Evolutionary conservation across 2,113 vertebrate species (phyloP), one percentile per base, ranked within the genome.

Genomic region (Myiozetetes cayanensis): DNA sequence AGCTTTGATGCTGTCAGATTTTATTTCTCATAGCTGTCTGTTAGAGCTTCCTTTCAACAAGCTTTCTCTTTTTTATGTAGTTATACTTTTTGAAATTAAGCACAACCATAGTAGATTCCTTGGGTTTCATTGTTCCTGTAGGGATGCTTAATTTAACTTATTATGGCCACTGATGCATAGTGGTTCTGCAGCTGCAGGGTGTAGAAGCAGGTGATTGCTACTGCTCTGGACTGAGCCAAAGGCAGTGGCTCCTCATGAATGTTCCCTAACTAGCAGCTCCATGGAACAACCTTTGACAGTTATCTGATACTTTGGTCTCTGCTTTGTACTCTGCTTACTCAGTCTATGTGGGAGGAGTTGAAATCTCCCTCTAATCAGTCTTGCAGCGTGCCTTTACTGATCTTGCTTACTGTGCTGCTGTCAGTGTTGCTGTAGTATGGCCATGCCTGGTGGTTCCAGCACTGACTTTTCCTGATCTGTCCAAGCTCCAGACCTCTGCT

Each of bases 1-100:
- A 67, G 33, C 89, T 95, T 93, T 94, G 87, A 93, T 90, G 80
- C 72, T 92, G 83, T 44, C 83, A 90, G 75, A 58, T 93, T 79
- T 90, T 70, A 56, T 77, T 77, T 89, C 68, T 90, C 3, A 4
- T 77, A 87, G 30, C 59, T 87, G 49, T 68, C 62, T 90, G 23
- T 81, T 81, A 59, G 37, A 86, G 35, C 58, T 94, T 70, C 63
- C 44, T 83, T 95, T 86, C 85, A 93, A 86, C 63, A 92, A 73
- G 63, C 67, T 44, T 82, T 73, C 72, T 88, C 17, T 71, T 88
- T 93, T 92, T 83, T 66, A 59, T 70, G 71, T 90, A 79, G 85
- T 82, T 93, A 56, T 3, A 24, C n/a, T 61, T 94, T 35, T 73
- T 93, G 78, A 90, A 95, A 72, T 83, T 91, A 61, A 76, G 37